Base-by-base conservation (phyloP, 64 coral and sea anemone genomes). In the Montipora foliosa region DNA sequence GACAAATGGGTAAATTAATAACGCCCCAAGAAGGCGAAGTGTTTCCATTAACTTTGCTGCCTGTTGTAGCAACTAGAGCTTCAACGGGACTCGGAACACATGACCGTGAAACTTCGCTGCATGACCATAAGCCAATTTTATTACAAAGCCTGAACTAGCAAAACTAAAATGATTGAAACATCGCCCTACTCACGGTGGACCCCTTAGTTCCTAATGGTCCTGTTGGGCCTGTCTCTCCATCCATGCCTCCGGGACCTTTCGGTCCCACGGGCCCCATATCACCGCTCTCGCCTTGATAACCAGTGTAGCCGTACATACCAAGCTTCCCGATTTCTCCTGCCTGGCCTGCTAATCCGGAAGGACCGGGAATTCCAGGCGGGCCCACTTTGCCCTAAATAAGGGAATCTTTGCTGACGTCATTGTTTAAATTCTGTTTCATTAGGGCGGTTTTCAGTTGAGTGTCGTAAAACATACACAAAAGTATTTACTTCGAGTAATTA, bases 101-200 rank as follows among this genome's bases (percentile, higher is more conserved):
- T 37, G 29, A 37, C 29, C 29, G 0, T 37, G 1, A 0, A 37
- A 37, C 29, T 37, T 37, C 29, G 29, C 29, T 37, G 29, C 29
- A 37, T 1, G 29, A 37, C 29, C 29, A 37, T 37, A 1, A 37
- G 1, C 37, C 1, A 37, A 37, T 37, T 37, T 45, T 2, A 55
- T 5, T 76, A 46, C 2, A 44, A 46, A 14, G 13, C 45, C 5
- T 21, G 17, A 71, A 71, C 9, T 64, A 64, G 9, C 14, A 14
- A 64, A 14, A 12, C 61, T 14, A 64, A 16, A 14, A 64, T 4
- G 4, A 57, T 57, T 37, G 68, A 5, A 72, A 70, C 1, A 86
- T 29, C 1, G 19, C 71, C 66, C 66, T 86, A 86, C 82, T 86
- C 82, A 86, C 82, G 66, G 71, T 70, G 64, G 66, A 86, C 70